Conservation (phyloP, 2,888 invertebrate genomes). For the Melinaea menophilus region DNA sequence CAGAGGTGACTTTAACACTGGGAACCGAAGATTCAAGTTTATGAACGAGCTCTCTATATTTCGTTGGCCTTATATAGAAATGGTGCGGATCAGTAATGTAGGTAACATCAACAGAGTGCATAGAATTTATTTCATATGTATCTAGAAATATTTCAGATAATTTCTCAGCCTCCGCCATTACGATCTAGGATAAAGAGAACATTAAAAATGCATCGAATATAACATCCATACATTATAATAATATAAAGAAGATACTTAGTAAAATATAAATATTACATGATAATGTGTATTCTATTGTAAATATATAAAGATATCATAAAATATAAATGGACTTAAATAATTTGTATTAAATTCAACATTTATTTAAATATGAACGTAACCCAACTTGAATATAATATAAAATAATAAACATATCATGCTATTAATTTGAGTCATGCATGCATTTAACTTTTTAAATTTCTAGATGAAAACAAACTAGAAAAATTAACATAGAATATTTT, state of each 20-base stretch:
- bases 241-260: not conserved
- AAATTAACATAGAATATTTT: not conserved
- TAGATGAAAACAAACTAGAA: not conserved
- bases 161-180: slow-evolving; percentile 20
- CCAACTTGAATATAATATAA: not conserved
- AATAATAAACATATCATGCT: not conserved
- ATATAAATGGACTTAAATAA: no score
- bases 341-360: not conserved
- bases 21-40: slow-evolving; percentile 9
- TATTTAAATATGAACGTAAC: not conserved
- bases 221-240: not conserved
- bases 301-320: no score
- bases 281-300: not conserved
- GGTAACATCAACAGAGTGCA: slow-evolving; percentile 37
- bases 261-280: not conserved
- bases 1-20: not conserved
- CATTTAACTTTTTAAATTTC: not conserved
- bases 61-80: slow-evolving; percentile 36
- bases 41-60: slow-evolving; percentile 11
- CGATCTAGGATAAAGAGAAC: slow-evolving; percentile 15
- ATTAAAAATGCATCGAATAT: not conserved
- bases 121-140: slow-evolving; percentile 18
- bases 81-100: slow-evolving; percentile 36
- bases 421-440: not conserved
- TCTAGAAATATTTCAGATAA: slow-evolving; percentile 14